phyloP scores from a whole-genome alignment of 2,797 vertebrate genomes.

The Xiphophorus birchmanni region DNA sequence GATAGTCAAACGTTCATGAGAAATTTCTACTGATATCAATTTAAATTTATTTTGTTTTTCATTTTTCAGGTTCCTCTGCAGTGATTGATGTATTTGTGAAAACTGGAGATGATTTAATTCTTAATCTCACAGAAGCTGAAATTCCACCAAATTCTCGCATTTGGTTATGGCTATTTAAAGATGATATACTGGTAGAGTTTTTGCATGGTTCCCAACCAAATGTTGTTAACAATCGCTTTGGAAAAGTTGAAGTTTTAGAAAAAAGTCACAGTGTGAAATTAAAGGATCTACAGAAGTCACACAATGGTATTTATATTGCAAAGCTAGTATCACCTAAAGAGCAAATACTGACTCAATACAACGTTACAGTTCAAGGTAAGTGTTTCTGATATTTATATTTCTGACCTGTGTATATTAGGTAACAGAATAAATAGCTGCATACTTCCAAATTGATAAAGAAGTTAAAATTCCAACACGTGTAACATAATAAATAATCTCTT shows the following conservation, averaged over 20 bases:
- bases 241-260: not conserved
- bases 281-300: not conserved
- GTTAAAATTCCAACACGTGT: not conserved
- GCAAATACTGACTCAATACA: not conserved
- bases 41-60: too few relatives aligned
- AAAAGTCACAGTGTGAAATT: slow-evolving; percentile 3
- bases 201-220: fast-evolving
- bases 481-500: not conserved
- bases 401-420: too few relatives aligned
- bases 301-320: slow-evolving; percentile 15
- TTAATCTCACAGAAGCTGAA: not conserved
- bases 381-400: too few relatives aligned
- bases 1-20: too few relatives aligned
- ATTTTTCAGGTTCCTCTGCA: too few relatives aligned
- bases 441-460: not conserved
- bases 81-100: too few relatives aligned
- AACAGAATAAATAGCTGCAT: not conserved
- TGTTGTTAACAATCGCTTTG: too few relatives aligned
- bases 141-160: fast-evolving
- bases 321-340: fast-evolving
- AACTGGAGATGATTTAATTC: too few relatives aligned
- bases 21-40: too few relatives aligned
- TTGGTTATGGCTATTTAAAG: not conserved
- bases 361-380: slow-evolving; percentile 21
- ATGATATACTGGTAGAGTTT: too few relatives aligned